Conservation (phyloP, 2,888 invertebrate species). For the Clusia tigrina region DNA sequence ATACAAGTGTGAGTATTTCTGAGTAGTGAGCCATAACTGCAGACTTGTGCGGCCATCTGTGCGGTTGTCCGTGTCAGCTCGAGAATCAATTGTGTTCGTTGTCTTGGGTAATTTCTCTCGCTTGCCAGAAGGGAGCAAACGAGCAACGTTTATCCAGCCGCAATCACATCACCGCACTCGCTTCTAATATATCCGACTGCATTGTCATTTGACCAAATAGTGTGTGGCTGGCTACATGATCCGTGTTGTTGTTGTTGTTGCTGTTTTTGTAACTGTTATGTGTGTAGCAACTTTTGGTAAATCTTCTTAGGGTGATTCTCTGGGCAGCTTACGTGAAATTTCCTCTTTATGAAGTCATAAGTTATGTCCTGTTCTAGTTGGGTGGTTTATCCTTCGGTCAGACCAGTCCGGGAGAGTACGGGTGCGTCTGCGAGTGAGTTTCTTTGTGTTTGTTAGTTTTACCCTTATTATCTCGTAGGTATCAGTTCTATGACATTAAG, state of each 20-base stretch:
- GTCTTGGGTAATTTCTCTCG: conserved; percentile 18
- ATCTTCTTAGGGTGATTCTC: background rate
- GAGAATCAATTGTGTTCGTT: conserved; percentile 33
- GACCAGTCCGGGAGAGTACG: too few species aligned
- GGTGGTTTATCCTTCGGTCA: conserved; percentile 22
- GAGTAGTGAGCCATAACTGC: too few species aligned
- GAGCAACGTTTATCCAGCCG: conserved; percentile 22
- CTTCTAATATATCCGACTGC: conserved; percentile 5
- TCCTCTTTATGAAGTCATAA: conserved; percentile 40
- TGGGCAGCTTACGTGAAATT: conserved; percentile 28
- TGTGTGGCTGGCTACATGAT: too few species aligned
- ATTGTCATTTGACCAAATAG: too few species aligned
- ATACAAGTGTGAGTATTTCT: too few species aligned
- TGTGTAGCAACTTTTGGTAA: too few species aligned
- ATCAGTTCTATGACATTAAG: conserved; percentile 23
- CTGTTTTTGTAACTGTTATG: too few species aligned
- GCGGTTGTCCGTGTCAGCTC: background rate
- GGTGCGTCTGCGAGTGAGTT: background rate
- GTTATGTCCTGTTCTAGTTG: conserved; percentile 35
- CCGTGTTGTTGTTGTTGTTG: too few species aligned
- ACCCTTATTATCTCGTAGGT: conserved; percentile 15
- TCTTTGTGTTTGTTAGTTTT: background rate
- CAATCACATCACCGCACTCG: conserved; percentile 24
- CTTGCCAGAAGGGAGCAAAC: too few species aligned
- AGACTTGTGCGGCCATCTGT: background rate